Base-by-base conservation (phyloP, 1,140 invertebrate genomes). In the Adoxophyes honmai region DNA sequence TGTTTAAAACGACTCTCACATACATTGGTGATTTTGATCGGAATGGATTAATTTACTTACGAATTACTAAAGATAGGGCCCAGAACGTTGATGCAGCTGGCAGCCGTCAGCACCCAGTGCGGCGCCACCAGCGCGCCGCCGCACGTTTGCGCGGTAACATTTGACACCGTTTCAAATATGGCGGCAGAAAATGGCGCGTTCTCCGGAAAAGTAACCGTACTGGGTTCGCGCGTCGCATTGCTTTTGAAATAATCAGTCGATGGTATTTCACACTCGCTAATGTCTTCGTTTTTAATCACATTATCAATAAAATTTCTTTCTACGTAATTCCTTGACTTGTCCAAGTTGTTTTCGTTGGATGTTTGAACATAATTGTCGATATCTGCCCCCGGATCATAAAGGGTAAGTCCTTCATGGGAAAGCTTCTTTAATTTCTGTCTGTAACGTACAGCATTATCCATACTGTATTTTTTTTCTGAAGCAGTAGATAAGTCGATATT, bases 121-220 rank as follows among this genome's bases (percentile, higher is more conserved):
- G 64, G 35, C 0, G 71, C 53, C 34, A 77, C 7, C 34, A 77
- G 33, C 9, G 60, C 64, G 5, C 71, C 74, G 4, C 60, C 65
- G 28, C 74, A 77, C 10, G 74, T 74, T 59, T 72, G 71, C 54
- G 71, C 74, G 11, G 74, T 77, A 15, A 70, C 51, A 42, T 74
- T 72, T 13, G 52, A 59, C 36, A 72, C 33, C 4, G 69, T 70
- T 60, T 77, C 74, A 65, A 77, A 77, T 10, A 77, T 77, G 55
- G 74, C 68, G 7, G 64, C 70, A 44, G 73, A 56, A 62, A 66
- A 70, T 53, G 65, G 59, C 51, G 57, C 60, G 1, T 35, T 56
- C 0, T 56, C 37, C 8, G 64, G 57, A 54, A 58, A 60, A 8
- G n/a, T 15, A 3, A 4, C 14, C n/a, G 3, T 13, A 4, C 37